Conservation (phyloP, 2,113 vertebrate genomes). For the Pomatorhinus ruficollis region DNA sequence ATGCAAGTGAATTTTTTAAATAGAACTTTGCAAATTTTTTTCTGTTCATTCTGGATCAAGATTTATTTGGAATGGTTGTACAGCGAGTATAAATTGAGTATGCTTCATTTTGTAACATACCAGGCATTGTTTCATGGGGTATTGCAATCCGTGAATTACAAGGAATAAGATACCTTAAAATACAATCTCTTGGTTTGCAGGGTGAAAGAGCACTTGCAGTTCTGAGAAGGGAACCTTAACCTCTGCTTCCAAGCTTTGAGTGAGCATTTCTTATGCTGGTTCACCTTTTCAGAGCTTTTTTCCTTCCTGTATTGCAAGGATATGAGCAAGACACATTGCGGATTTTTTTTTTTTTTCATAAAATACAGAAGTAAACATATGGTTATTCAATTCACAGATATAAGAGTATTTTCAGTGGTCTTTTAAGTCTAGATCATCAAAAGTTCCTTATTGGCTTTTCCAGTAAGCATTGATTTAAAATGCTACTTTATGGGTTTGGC, state of each 20-base stretch:
- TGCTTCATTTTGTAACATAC: neutral
- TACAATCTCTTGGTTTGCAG: neutral
- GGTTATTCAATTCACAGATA: neutral
- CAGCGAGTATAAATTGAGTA: neutral
- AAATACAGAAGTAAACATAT: neutral
- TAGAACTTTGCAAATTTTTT: neutral
- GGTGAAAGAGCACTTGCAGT: neutral
- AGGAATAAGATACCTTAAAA: neutral
- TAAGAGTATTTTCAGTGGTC: neutral
- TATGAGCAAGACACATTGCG: neutral
- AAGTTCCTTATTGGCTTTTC: neutral
- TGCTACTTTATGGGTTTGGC: neutral
- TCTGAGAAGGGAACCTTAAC: neutral
- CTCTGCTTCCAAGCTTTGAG: neutral
- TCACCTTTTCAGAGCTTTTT: neutral
- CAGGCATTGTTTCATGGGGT: neutral
- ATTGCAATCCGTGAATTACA: neutral
- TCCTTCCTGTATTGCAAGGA: neutral
- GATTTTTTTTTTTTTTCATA: neutral
- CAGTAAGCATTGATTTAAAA: neutral
- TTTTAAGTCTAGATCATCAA: neutral
- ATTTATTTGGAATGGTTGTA: neutral
- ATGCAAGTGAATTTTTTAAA: neutral
- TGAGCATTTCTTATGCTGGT: neutral
- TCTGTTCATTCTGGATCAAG: neutral